Conservation (phyloP, 1,140 invertebrate species). For the Myzus persicae region DNA sequence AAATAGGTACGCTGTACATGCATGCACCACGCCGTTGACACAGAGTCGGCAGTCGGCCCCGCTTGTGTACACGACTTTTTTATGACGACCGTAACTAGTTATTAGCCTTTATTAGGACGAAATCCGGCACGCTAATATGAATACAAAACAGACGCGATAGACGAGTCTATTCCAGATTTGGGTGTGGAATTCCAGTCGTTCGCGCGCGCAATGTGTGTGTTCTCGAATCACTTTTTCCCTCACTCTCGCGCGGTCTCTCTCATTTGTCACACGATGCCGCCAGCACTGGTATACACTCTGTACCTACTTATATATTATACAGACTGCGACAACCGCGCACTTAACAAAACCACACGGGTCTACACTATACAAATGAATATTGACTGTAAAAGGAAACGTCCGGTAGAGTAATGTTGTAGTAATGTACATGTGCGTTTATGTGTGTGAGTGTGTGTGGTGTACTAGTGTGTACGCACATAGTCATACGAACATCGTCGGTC, state of each 20-base stretch:
- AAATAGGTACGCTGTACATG: background rate
- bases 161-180: conserved; percentile 52
- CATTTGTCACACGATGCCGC: background rate
- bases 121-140: conserved; percentile 53
- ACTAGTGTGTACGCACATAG: background rate
- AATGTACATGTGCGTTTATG: conserved; percentile 1
- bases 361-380: conserved; percentile 41
- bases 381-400: conserved; percentile 57
- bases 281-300: background rate
- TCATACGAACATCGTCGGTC: conserved; percentile 31
- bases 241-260: background rate
- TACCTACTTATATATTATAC: background rate
- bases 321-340: background rate
- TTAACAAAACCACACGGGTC: conserved; percentile 4
- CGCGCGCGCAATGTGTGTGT: background rate
- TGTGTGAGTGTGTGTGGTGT: background rate
- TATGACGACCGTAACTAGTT: conserved; percentile 3
- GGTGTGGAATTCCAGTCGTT: conserved; percentile 50
- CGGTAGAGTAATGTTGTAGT: conserved; percentile 23
- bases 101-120: conserved; percentile 55
- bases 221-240: background rate
- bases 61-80: background rate
- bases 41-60: background rate
- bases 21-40: background rate
- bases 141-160: conserved; percentile 44